Evolutionary conservation across 2,797 vertebrate species (phyloP).

Genomic region (Myripristis murdjan): DNA sequence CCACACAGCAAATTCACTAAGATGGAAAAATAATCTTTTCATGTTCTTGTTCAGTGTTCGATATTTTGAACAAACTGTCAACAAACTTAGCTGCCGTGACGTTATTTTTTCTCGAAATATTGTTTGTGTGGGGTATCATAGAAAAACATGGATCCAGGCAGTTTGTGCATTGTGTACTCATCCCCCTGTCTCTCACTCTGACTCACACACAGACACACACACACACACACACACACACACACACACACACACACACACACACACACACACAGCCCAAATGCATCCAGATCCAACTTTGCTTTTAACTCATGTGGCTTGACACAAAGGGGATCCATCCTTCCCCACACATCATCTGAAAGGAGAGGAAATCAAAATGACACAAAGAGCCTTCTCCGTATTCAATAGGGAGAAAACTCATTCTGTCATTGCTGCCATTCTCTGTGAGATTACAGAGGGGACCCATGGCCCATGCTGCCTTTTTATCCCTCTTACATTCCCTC

Average conservation of each 20-base stretch:
- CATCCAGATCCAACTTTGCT: conserved; percentile 80
- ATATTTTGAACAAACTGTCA: conserved; percentile 71
- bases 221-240: conserved; percentile 35
- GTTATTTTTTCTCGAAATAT: conserved; percentile 54
- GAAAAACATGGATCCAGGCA: conserved; percentile 64
- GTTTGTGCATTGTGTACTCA: conserved; percentile 63
- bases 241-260: conserved; percentile 29
- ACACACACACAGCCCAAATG: conserved; percentile 54
- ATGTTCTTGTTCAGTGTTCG: conserved; percentile 57
- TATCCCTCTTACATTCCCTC: conserved; percentile 56
- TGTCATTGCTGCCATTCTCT: conserved; percentile 79
- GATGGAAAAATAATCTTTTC: conserved; percentile 39
- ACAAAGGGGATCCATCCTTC: conserved; percentile 84
- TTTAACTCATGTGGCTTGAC: conserved; percentile 82
- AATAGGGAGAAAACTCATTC: conserved; percentile 78
- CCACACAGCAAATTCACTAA: conserved; percentile 35
- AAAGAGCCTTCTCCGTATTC: conserved; percentile 79
- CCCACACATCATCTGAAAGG: conserved; percentile 77
- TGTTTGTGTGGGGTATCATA: conserved; percentile 68
- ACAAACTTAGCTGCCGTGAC: conserved; percentile 53
- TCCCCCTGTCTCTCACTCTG: conserved; percentile 37
- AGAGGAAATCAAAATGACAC: conserved; percentile 82
- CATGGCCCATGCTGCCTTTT: conserved; percentile 66
- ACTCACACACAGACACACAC: conserved; percentile 34
- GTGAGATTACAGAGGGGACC: conserved; percentile 81